Evolutionary conservation across 37 sponge, comb jelly and placozoan genomes (phyloP), one percentile per base, ranked within the genome.

Genomic region (Tethya wilhelma): DNA sequence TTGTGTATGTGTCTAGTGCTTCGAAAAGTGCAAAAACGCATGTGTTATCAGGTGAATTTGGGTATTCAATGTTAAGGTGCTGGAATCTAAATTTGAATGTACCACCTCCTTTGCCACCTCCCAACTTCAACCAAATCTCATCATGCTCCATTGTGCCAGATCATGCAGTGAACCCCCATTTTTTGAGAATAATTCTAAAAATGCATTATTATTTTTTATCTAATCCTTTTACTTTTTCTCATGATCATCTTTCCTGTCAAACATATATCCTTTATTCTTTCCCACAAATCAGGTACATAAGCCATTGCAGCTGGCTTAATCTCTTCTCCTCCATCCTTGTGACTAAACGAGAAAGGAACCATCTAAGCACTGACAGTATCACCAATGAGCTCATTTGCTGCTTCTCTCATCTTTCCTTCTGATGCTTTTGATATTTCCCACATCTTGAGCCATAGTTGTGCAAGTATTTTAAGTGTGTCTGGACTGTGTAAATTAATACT

Each of bases 111-210:
- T 72, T 72, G 38, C 72, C 82, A 8, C 82, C 82, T 57, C 82
- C 82, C 28, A 79, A 17, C 58, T 79, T 79, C 5, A 77, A 7
- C 77, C 77, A 77, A 2, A 86, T 28, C 33, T 86, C 80, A 72
- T 64, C 67, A 9, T 31, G 73, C 64, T 32, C 80, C 67, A 31
- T 71, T 43, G 38, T 79, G 80, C 80, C 80, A 86, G 11, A 80
- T 86, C 26, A 86, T 56, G 31, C 67, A n/a, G n/a, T n/a, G n/a
- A n/a, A 71, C 56, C 19, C 26, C 25, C 20, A 1, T 38, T 69
- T 20, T 41, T 59, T 79, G 39, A 19, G n/a, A n/a, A 14, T 1
- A 20, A 4, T 28, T 42, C 28, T n/a, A 12, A 30, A 26, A 2
- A 2, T n/a, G 38, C 29, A 4, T 63, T 6, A 28, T 20, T 45